Evolutionary conservation across 2,888 invertebrate genomes (phyloP), one percentile per base, ranked within the genome.

Genomic region (Dynastes grantii): DNA sequence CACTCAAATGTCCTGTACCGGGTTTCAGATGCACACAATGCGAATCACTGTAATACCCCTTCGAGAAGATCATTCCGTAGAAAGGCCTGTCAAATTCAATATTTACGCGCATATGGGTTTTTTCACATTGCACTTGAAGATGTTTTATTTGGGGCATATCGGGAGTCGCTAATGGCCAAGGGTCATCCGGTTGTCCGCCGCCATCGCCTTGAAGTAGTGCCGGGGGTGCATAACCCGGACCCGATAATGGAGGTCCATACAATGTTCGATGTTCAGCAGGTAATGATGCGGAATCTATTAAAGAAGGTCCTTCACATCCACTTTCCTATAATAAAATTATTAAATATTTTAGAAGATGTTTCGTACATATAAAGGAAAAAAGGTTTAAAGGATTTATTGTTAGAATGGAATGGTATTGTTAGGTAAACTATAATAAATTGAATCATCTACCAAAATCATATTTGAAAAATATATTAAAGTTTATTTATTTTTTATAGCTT

Each of bases 41-140:
- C 0, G 95, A 91, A 86, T 97, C 97, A 86, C 96, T 96, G 90
- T 96, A 97, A 90, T 95, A 96, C 78, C 96, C 97, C 89, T 97
- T 97, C 80, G 97, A 97, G 90, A 97, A 97, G 87, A 97, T 97
- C 95, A 97, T 97, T 45, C 97, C 97, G 88, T 97, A 97, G 90
- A 97, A 97, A 13, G 97, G 97, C 68, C 97, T 92, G 88, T 97
- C 97, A 90, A 97, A 98, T 88, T 97, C 97, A 85, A 98, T 96
- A 89, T 97, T 97, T 77, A 97, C 97, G 76, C 97, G 92, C 97
- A 97, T 97, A 88, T 97, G 96, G 68, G 97, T 97, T 89, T 97
- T 97, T 89, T 97, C 97, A 89, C 97, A 97, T 88, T 97, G 97
- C 83, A 97, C 97, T 90, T 97, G 96, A 81, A 97, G 90, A 86